Base-by-base conservation (phyloP, 92 coral and sea anemone species). In the Zoanthus solanderi region DNA sequence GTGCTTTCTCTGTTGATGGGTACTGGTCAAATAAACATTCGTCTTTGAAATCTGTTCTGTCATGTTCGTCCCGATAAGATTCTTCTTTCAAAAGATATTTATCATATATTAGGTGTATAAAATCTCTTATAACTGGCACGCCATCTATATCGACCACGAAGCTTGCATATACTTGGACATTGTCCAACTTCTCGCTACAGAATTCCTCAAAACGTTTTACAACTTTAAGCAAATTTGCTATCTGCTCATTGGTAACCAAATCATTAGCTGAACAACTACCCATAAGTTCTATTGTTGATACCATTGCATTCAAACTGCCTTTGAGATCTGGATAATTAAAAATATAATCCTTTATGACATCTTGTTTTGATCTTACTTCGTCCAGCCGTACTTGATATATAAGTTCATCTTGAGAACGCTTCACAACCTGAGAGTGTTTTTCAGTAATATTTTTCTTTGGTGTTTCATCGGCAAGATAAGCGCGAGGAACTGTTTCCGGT, bases 61-160 rank as follows among this genome's bases (percentile, higher is more conserved):
- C 74, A 28, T 45, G 44, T n/a, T 80, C 72, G 50, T 15, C 83
- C 16, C 28, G 44, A 66, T 6, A 77, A 72, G 29, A 65, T 90
- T 71, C 74, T 9, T 2, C 75, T 32, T 29, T 66, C 28, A 23
- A 53, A 18, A 75, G 13, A 66, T 81, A 45, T 17, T 81, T 71
- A 8, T 23, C 28, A 71, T 81, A 46, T 28, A 81, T n/a, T 81
- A 65, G 5, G 7, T 14, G 45, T 47, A 81, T 65, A 2, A 81
- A 32, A 45, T 47, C 48, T 54, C 47, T 47, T 44, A 81, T 63
- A 67, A 87, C 75, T 12, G 31, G 57, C 23, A 89, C 56, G 31
- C 68, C 93, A 16, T 81, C 90, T 15, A 87, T 87, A 37, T 87
- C 93, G 29, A 90, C 75, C 53, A 90, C 42, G 10, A 90, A 87